phyloP scores from a whole-genome alignment of 2,797 vertebrate species.

The Ibycter americanus region DNA sequence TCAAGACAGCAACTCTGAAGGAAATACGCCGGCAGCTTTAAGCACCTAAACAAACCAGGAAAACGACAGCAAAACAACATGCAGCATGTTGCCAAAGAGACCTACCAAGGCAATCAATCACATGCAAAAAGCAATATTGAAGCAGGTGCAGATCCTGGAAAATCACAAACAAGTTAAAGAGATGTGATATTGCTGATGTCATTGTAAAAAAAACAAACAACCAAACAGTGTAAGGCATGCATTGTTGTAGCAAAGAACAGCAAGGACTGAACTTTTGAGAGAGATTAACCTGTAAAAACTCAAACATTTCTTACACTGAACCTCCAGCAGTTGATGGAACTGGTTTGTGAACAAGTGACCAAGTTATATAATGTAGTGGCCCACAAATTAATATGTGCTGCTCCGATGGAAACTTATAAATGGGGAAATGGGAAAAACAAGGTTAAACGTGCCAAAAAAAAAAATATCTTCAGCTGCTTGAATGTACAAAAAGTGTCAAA shows the following conservation, averaged over 20 bases:
- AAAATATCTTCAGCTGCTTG: not conserved
- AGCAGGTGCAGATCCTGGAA: not conserved
- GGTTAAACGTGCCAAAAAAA: not conserved
- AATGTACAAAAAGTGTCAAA: not conserved
- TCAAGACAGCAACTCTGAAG: not conserved
- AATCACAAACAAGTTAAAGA: not conserved
- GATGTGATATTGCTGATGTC: not conserved
- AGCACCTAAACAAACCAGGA: not conserved
- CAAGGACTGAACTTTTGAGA: not conserved
- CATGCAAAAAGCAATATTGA: not conserved
- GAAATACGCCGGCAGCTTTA: not conserved
- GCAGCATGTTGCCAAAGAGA: not conserved
- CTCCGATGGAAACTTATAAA: not conserved
- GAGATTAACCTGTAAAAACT: not conserved
- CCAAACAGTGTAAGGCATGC: not conserved
- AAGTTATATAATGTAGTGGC: not conserved
- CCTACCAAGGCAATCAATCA: not conserved
- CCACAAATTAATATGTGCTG: not conserved
- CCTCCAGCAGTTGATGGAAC: not conserved
- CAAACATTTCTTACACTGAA: not conserved
- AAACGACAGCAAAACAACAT: not conserved
- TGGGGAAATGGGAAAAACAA: not conserved
- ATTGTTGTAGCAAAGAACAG: not conserved
- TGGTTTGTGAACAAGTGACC: not conserved
- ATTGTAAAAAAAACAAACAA: not conserved